Percentiles rank a stretch among this genome's conserved stretches.
Conservation (phyloP, 2,888 invertebrate genomes). For the Xestia sexstrigata region DNA sequence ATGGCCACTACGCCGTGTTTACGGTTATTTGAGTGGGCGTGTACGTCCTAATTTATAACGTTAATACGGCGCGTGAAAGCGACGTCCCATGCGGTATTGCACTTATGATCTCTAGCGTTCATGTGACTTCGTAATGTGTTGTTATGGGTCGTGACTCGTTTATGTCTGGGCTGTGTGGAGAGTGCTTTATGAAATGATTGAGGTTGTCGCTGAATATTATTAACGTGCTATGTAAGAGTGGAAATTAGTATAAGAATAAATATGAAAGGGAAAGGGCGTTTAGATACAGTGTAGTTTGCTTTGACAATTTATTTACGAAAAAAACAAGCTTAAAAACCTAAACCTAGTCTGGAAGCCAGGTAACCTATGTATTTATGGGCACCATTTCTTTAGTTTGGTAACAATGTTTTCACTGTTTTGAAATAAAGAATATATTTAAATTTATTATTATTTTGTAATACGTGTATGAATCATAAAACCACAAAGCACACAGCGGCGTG, state of each 20-base stretch:
- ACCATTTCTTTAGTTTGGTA: too few relatives aligned
- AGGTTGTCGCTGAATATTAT: conserved; percentile 2
- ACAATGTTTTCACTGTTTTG: too few relatives aligned
- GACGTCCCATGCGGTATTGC: conserved; percentile 77
- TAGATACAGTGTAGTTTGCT: neutral
- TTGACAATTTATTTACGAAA: neutral
- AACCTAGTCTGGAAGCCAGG: too few relatives aligned
- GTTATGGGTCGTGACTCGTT: conserved; percentile 13
- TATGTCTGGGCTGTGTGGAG: conserved; percentile 27
- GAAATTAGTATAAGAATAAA: neutral
- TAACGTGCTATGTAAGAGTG: neutral
- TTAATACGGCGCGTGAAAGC: conserved; percentile 81
- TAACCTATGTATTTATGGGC: too few relatives aligned
- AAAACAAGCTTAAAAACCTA: too few relatives aligned
- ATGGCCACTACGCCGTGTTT: conserved; percentile 84
- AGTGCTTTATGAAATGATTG: conserved; percentile 23
- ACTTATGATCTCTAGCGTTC: conserved; percentile 54
- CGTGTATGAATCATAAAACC: too few relatives aligned
- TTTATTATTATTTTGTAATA: neutral
- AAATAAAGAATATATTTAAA: neutral
- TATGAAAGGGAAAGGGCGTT: neutral
- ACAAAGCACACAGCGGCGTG: too few relatives aligned
- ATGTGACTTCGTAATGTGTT: conserved; percentile 44
- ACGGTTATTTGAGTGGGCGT: conserved; percentile 88
- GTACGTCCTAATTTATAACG: conserved; percentile 89